Conservation (phyloP, 2,888 invertebrate genomes). For the Pseudococcus longispinus region DNA sequence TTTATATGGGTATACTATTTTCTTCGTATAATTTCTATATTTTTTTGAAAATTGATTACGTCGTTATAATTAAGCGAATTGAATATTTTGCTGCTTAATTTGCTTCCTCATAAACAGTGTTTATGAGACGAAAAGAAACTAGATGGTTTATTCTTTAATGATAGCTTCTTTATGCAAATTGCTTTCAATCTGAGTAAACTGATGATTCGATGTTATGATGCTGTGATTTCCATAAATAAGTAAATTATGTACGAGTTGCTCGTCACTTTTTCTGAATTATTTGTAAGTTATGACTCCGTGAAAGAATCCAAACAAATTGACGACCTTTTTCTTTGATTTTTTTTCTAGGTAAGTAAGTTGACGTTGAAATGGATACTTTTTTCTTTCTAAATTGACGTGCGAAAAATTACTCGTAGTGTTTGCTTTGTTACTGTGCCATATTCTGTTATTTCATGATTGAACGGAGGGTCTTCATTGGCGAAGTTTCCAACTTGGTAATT, state of each 20-base stretch:
- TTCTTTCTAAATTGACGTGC: background rate
- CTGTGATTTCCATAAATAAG: background rate
- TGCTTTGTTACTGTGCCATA: too few relatives aligned
- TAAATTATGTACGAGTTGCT: background rate
- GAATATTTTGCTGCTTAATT: background rate
- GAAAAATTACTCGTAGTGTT: too few relatives aligned
- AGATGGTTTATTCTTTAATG: background rate
- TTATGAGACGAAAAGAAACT: background rate
- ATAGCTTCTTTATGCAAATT: constrained; percentile 3
- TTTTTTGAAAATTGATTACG: background rate
- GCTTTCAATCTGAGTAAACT: background rate
- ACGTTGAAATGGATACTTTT: background rate
- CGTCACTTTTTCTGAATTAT: background rate
- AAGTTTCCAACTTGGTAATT: too few relatives aligned
- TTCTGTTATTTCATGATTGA: too few relatives aligned
- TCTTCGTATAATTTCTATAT: background rate
- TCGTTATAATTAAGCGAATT: background rate
- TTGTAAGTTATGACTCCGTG: background rate
- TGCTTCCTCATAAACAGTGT: background rate
- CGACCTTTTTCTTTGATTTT: background rate
- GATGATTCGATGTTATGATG: background rate
- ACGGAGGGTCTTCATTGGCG: too few relatives aligned
- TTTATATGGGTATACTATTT: background rate
- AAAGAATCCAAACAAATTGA: background rate
- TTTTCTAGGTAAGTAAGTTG: background rate